Conservation (phyloP, 2,113 vertebrate genomes). For the Capreolus pygargus region DNA sequence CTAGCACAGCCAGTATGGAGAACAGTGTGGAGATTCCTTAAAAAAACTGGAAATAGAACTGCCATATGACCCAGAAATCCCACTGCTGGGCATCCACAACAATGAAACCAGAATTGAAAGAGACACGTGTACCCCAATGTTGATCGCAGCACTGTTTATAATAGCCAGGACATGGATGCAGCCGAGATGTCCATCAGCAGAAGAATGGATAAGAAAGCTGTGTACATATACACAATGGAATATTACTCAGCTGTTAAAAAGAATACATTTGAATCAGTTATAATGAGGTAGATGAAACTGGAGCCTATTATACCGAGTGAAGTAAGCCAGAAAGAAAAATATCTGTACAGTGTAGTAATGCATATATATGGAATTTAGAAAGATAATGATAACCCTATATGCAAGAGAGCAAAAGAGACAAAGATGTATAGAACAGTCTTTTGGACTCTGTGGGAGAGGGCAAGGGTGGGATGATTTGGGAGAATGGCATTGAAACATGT, state of each 20-base stretch:
- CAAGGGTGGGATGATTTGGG: neutral
- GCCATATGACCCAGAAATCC: neutral
- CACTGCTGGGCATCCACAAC: fast-evolving
- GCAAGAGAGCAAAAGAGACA: neutral
- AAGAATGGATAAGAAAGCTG: too few relatives aligned
- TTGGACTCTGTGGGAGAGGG: neutral
- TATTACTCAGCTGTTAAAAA: neutral
- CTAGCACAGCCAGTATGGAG: neutral
- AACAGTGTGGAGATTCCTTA: neutral
- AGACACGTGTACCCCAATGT: neutral
- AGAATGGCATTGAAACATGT: neutral
- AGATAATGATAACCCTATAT: neutral
- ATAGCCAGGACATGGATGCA: too few relatives aligned
- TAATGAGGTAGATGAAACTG: neutral
- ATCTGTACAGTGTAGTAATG: neutral
- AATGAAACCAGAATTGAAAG: neutral
- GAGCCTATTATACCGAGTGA: neutral
- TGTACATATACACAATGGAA: too few relatives aligned
- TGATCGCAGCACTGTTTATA: neutral
- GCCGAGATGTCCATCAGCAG: too few relatives aligned
- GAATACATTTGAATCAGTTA: neutral
- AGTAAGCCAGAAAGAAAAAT: neutral
- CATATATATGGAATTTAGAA: neutral
- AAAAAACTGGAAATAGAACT: neutral
- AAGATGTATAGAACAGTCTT: neutral